Evolutionary conservation across 2,113 vertebrate genomes (phyloP).

Genomic region (Mormoops blainvillei): DNA sequence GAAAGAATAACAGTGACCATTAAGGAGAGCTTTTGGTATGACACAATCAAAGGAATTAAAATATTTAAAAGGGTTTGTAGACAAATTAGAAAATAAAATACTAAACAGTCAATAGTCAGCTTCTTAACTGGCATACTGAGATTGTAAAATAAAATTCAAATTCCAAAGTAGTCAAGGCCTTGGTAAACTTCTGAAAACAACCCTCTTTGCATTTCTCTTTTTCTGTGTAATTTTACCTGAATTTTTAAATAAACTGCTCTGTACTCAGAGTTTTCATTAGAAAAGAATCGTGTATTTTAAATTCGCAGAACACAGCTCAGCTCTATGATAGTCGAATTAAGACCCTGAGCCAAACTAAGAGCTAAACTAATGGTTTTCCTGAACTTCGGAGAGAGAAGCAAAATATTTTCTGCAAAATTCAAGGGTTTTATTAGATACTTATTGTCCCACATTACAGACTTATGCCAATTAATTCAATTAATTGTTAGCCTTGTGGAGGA

Average conservation of each 20-base stretch:
- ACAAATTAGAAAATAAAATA: not conserved
- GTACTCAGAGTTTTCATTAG: not conserved
- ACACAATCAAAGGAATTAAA: not conserved
- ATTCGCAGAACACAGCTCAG: not conserved
- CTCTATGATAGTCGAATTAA: not conserved
- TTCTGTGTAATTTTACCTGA: not conserved
- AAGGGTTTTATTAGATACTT: not conserved
- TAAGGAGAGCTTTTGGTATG: not conserved
- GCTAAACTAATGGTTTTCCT: conserved; percentile 18
- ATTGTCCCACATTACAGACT: not conserved
- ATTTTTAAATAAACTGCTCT: not conserved
- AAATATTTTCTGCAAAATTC: conserved; percentile 7
- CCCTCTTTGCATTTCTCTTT: not conserved
- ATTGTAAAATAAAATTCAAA: not conserved
- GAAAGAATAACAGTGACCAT: not conserved
- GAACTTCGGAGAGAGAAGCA: not conserved
- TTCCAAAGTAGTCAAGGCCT: not conserved
- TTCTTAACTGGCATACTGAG: not conserved
- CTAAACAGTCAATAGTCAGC: not conserved
- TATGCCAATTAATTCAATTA: conserved; percentile 33
- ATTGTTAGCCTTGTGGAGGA: not conserved
- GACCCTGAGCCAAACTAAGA: not conserved
- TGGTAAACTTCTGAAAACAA: not conserved
- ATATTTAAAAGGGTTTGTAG: not conserved
- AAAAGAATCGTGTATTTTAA: not conserved